phyloP scores from a whole-genome alignment of 2,888 invertebrate species.

The Aricia artaxerxes region DNA sequence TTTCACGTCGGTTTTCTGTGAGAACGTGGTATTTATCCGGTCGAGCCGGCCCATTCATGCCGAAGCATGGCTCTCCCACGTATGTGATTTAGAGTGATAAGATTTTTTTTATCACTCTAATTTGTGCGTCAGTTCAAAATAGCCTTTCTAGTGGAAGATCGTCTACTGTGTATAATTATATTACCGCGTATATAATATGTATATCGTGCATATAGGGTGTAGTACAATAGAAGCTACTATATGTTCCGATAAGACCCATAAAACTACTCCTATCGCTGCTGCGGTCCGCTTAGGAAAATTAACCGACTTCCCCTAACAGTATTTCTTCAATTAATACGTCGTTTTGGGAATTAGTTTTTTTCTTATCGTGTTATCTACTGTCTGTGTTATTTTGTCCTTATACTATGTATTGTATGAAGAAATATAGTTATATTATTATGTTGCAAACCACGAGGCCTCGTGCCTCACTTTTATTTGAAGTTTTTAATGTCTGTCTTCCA shows the following conservation, averaged over 20 bases:
- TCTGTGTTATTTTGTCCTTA: neutral
- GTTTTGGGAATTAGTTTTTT: neutral
- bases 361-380: neutral
- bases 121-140: too few relatives aligned
- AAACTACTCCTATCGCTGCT: slow-evolving; percentile 8
- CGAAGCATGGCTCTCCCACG: too few relatives aligned
- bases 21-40: too few relatives aligned
- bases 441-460: too few relatives aligned
- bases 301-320: neutral
- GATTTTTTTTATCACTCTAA: too few relatives aligned
- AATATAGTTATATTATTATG: slow-evolving; percentile 40
- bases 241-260: slow-evolving; percentile 11
- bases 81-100: too few relatives aligned
- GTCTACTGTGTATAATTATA: neutral
- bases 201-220: neutral
- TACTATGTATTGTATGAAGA: neutral
- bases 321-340: neutral
- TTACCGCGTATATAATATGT: neutral
- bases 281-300: neutral
- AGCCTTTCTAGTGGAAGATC: too few relatives aligned
- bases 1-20: too few relatives aligned
- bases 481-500: too few relatives aligned
- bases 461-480: too few relatives aligned
- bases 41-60: too few relatives aligned
- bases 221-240: slow-evolving; percentile 1